Evolutionary conservation across 2,113 vertebrate genomes (phyloP).

Genomic region (Fregata magnificens): DNA sequence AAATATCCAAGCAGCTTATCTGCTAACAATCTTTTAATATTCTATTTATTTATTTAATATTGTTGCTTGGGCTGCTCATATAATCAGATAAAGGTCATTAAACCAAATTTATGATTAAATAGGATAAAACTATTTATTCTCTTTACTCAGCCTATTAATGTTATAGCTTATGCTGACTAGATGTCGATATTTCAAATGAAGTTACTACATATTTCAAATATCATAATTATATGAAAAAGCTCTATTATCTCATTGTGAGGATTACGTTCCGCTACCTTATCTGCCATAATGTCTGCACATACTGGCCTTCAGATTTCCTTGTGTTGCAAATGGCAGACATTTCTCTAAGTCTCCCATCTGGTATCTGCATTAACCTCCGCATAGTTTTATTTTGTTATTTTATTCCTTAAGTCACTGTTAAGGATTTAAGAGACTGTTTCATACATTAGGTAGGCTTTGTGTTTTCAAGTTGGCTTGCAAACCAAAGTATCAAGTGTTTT

Average conservation of each 20-base stretch:
- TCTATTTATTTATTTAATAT: slow-evolving; percentile 81
- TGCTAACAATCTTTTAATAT: slow-evolving; percentile 78
- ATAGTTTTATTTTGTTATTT: neutral
- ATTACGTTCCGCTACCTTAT: slow-evolving; percentile 71
- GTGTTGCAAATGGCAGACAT: slow-evolving; percentile 55
- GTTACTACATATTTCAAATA: slow-evolving; percentile 63
- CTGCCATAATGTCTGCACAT: slow-evolving; percentile 62
- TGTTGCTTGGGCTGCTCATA: slow-evolving; percentile 69
- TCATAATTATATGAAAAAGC: slow-evolving; percentile 72
- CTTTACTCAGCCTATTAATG: slow-evolving; percentile 76
- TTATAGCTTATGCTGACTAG: slow-evolving; percentile 69
- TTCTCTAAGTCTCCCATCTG: slow-evolving; percentile 59
- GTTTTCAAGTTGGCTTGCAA: neutral
- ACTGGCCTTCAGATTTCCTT: slow-evolving; percentile 67
- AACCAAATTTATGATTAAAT: slow-evolving; percentile 82
- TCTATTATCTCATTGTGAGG: slow-evolving; percentile 74
- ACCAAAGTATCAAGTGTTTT: neutral
- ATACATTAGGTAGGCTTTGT: neutral
- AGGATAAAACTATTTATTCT: slow-evolving; percentile 77
- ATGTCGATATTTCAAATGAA: slow-evolving; percentile 72
- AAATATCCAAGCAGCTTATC: slow-evolving; percentile 78
- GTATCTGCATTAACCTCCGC: neutral
- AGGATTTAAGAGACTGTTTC: neutral
- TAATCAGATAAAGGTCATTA: slow-evolving; percentile 83
- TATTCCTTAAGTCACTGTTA: neutral